Conservation (phyloP, 2,888 invertebrate genomes). For the Gymnoscelis rufifasciata region DNA sequence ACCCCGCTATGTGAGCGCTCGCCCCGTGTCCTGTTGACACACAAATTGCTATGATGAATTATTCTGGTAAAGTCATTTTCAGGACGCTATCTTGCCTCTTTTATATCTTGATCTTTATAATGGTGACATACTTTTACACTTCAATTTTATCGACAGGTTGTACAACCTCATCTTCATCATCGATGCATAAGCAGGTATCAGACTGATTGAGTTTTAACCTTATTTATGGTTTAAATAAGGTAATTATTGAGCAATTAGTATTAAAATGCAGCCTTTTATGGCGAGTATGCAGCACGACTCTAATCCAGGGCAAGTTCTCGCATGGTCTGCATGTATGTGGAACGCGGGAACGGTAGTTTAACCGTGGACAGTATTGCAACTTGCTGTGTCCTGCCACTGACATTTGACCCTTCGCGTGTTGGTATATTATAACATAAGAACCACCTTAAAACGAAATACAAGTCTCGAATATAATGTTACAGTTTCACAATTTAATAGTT, state of each 20-base stretch:
- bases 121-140: constrained; percentile 1
- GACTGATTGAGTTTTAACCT: constrained; percentile 2
- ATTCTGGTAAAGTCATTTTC: constrained; percentile 55
- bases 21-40: constrained; percentile 75
- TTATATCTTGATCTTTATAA: constrained; percentile 3
- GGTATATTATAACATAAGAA: constrained; percentile 35
- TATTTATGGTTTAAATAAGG: constrained; percentile 18
- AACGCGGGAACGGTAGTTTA: constrained; percentile 70
- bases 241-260: constrained; percentile 22
- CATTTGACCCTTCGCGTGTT: constrained; percentile 51
- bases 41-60: constrained; percentile 63
- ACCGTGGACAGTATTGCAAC: constrained; percentile 50
- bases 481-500: constrained; percentile 7
- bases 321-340: constrained; percentile 57
- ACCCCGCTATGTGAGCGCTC: constrained; percentile 72
- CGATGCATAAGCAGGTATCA: too few relatives aligned
- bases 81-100: constrained; percentile 20
- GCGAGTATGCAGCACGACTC: constrained; percentile 39
- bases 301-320: constrained; percentile 45
- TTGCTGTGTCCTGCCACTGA: constrained; percentile 53
- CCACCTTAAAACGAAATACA: constrained; percentile 21
- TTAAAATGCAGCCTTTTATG: constrained; percentile 34
- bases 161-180: too few relatives aligned
- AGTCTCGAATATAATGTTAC: constrained; percentile 13
- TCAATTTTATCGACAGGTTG: too few relatives aligned